A percentile compares a stretch with the other conserved stretches of the same genome.
Evolutionary conservation across 2,888 invertebrate species (phyloP).

Genomic region (Mimas tiliae): DNA sequence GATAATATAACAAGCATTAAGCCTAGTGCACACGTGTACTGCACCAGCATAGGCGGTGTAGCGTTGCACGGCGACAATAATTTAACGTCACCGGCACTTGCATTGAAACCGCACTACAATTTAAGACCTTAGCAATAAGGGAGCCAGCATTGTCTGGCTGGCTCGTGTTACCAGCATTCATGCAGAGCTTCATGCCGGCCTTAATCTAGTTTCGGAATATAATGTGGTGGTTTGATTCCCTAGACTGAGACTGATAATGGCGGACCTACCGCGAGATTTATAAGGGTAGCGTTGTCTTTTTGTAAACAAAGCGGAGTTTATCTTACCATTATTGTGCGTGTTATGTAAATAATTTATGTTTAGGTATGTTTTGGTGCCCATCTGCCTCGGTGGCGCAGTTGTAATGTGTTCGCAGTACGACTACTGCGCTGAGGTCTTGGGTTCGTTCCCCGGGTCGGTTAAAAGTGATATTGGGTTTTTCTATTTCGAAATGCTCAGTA

Average conservation of each 20-base stretch:
- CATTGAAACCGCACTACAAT: slow-evolving; percentile 82
- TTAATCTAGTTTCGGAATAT: slow-evolving; percentile 59
- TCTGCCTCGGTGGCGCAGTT: too few relatives aligned
- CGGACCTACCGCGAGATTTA: slow-evolving; percentile 51
- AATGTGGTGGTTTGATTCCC: slow-evolving; percentile 46
- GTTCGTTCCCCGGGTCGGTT: too few relatives aligned
- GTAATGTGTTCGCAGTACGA: too few relatives aligned
- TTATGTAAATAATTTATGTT: slow-evolving; percentile 9
- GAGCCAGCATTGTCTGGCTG: slow-evolving; percentile 75
- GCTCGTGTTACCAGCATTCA: slow-evolving; percentile 77
- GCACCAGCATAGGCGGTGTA: slow-evolving; percentile 62
- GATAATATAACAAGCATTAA: slow-evolving; percentile 48
- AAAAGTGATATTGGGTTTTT: too few relatives aligned
- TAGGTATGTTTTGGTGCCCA: too few relatives aligned
- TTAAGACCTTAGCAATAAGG: slow-evolving; percentile 83
- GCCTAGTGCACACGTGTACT: slow-evolving; percentile 71
- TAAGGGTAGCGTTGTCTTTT: slow-evolving; percentile 38
- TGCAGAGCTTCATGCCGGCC: slow-evolving; percentile 63
- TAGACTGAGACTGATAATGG: slow-evolving; percentile 35
- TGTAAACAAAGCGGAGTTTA: slow-evolving; percentile 11
- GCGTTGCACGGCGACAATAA: slow-evolving; percentile 79
- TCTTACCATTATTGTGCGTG: slow-evolving; percentile 9
- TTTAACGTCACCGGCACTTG: slow-evolving; percentile 81
- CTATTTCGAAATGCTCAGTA: too few relatives aligned
- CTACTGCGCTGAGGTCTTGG: too few relatives aligned